Evolutionary conservation across 2,113 vertebrate species (phyloP), one percentile per base, ranked within the genome.

Genomic region (Macroglossus sobrinus): DNA sequence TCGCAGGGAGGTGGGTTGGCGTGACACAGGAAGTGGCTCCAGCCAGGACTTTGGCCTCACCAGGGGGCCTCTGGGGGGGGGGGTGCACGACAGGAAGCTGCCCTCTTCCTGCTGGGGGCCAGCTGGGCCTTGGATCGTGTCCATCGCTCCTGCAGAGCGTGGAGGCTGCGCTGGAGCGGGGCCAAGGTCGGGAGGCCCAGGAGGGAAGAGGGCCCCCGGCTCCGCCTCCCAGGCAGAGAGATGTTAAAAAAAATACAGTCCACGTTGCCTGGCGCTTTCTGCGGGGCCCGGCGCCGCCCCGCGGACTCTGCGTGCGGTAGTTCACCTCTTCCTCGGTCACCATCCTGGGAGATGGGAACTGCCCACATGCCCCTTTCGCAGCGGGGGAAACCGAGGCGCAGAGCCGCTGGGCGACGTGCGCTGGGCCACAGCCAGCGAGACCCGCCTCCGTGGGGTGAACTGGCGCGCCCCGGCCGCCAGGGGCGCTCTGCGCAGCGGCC

Each of bases 321-420:
- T 19, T 9, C 11, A 18, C 7, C 3, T 24, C 3, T n/a, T 22
- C 50, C 63, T 71, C 47, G 1, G 1, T 7, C 76, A 6, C 64
- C 10, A 8, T 8, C 84, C 53, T 15, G 0, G 0, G 21, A 59
- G 38, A 30, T 28, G 30, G 7, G 15, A 18, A 3, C 22, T 2
- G 50, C 26, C 22, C 14, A 33, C 0, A 13, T 19, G 38, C 15
- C 35, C 57, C 3, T 26, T n/a, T 63, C 92, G 50, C 24, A 63
- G 74, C 26, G 3, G 26, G 26, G 72, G n/a, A 88, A 33, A 61
- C 50, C 21, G 68, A 55, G n/a, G 86, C 2, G 1, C 47, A 5
- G 28, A 30, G 22, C 28, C 4, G 0, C 0, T 2, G 0, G 4
- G 47, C 8, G 0, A 2, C 57, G 13, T 2, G 21, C 21, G 57